These are phyloP conservation scores for Andrena bicolor DNA, from an alignment of 2,888 invertebrate species.

Conservation along the genomic window DNA sequence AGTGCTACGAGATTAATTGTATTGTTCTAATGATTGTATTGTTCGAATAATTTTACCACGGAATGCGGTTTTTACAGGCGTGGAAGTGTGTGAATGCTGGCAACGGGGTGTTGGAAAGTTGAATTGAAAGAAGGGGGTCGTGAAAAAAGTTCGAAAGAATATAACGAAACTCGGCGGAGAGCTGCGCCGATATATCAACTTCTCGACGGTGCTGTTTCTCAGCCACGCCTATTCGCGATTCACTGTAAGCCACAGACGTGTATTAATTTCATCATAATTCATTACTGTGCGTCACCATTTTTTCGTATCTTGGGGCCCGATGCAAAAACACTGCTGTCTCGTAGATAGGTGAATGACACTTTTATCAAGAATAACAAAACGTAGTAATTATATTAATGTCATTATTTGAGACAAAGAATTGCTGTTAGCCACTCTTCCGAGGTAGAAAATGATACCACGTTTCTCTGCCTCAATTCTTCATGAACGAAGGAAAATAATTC, in stretches of 20 bases:
- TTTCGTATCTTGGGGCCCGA: neutral
- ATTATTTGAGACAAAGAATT: neutral
- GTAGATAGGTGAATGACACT: no score
- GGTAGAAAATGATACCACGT: no score
- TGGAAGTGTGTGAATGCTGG: neutral
- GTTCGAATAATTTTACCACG: neutral
- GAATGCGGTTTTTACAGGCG: neutral
- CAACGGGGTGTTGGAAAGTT: neutral
- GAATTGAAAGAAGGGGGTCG: constrained; percentile 8
- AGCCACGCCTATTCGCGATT: constrained; percentile 50
- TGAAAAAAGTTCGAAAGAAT: constrained; percentile 34
- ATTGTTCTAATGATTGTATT: neutral
- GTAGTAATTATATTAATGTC: no score
- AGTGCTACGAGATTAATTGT: neutral
- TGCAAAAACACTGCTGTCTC: neutral
- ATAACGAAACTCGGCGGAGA: constrained; percentile 16
- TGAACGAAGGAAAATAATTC: no score
- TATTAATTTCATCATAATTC: constrained; percentile 35
- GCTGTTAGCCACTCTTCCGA: no score
- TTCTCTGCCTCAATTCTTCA: no score
- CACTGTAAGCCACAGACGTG: constrained; percentile 38
- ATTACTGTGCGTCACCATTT: neutral
- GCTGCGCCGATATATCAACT: constrained; percentile 39
- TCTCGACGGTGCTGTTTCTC: constrained; percentile 33
- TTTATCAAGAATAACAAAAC: no score